phyloP scores from a whole-genome alignment of 2,888 invertebrate genomes.

The Drosophila phalerata region DNA sequence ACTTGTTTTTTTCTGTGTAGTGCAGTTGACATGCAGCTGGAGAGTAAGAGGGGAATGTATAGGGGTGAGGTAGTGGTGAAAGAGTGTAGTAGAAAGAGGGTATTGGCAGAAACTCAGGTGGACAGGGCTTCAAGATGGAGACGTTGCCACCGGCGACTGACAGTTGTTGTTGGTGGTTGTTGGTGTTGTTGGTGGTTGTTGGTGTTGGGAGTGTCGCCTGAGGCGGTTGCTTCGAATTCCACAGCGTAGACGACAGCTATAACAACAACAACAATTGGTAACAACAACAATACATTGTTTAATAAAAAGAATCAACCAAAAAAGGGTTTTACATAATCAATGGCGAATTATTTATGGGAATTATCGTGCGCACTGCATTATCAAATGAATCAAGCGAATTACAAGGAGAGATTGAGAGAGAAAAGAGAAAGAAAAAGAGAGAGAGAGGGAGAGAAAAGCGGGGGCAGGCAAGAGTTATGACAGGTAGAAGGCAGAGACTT shows the following conservation, averaged over 20 bases:
- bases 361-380: slow-evolving; percentile 66
- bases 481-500: slow-evolving; percentile 26
- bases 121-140: slow-evolving; percentile 24
- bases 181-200: slow-evolving; percentile 18
- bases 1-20: too few relatives aligned
- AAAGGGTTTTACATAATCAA: slow-evolving; percentile 64
- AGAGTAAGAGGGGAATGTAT: neutral
- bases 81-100: neutral
- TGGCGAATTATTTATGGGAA: slow-evolving; percentile 70
- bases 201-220: slow-evolving; percentile 69
- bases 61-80: neutral
- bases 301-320: slow-evolving; percentile 31
- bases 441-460: neutral
- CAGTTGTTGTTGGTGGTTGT: slow-evolving; percentile 25
- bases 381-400: slow-evolving; percentile 55
- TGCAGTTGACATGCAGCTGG: slow-evolving; percentile 20
- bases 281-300: slow-evolving; percentile 13
- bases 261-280: slow-evolving; percentile 21
- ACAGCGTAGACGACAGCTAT: slow-evolving; percentile 53
- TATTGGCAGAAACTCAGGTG: neutral
- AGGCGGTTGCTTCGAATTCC: slow-evolving; percentile 71
- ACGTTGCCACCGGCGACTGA: slow-evolving; percentile 44
- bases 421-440: neutral
- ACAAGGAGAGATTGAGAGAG: neutral
- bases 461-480: slow-evolving; percentile 20